Evolutionary conservation across 2,113 vertebrate species (phyloP).

Genomic region (Channa argus): DNA sequence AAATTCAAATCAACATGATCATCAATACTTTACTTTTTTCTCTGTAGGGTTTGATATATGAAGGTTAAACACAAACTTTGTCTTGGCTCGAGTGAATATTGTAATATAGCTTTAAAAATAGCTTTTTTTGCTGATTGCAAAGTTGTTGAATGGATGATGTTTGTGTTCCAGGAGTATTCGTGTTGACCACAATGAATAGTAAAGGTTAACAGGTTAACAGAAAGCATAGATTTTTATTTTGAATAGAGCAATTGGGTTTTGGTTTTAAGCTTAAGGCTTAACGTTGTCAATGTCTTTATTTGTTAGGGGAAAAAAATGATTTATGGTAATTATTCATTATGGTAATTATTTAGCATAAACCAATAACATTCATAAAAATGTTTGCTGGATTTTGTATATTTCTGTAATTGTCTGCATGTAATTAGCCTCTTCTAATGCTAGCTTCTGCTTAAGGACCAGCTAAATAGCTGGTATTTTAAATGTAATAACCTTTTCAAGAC

Average conservation of each 20-base stretch:
- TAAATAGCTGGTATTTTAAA: neutral
- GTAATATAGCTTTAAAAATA: too few relatives aligned
- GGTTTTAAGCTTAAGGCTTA: neutral
- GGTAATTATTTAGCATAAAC: neutral
- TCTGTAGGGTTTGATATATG: too few relatives aligned
- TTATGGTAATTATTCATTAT: neutral
- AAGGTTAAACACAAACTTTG: too few relatives aligned
- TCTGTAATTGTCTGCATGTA: conserved; percentile 1
- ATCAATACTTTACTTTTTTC: too few relatives aligned
- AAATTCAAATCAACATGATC: too few relatives aligned
- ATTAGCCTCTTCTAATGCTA: neutral
- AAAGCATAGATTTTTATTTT: too few relatives aligned
- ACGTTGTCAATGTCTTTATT: too few relatives aligned
- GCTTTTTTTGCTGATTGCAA: neutral
- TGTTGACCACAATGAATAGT: neutral
- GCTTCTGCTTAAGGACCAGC: neutral
- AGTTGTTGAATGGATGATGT: neutral
- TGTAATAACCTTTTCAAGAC: neutral
- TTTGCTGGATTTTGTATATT: neutral
- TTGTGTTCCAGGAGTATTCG: neutral
- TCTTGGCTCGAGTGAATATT: too few relatives aligned
- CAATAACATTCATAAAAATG: too few relatives aligned
- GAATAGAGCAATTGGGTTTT: neutral
- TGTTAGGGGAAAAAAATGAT: too few relatives aligned
- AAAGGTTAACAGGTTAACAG: neutral